Conservation (phyloP, 2,888 invertebrate genomes). For the Aethes cnicana region DNA sequence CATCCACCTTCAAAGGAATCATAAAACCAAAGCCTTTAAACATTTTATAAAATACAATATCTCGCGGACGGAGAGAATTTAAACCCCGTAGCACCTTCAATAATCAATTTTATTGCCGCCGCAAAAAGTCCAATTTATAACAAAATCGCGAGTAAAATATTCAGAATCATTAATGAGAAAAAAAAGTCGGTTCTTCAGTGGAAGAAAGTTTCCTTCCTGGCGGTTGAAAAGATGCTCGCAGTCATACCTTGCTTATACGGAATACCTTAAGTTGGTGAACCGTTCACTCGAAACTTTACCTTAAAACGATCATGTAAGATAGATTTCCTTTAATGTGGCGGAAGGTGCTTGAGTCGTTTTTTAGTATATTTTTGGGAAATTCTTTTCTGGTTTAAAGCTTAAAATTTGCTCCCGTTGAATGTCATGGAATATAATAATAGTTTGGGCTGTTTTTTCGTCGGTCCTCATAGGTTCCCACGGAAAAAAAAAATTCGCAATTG, state of each 20-base stretch:
- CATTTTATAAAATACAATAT: not conserved
- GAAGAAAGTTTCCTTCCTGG: constrained; percentile 52
- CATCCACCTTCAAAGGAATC: no score
- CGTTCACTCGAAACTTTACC: constrained; percentile 37
- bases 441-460: no score
- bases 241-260: constrained; percentile 30
- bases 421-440: constrained; percentile 57
- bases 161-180: constrained; percentile 56
- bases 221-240: constrained; percentile 58
- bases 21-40: not conserved
- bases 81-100: not conserved
- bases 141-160: constrained; percentile 42
- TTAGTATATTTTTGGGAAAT: constrained; percentile 41
- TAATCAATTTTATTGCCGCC: not conserved
- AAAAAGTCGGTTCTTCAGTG: constrained; percentile 45
- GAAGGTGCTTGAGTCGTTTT: constrained; percentile 34
- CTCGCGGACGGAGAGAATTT: constrained; percentile 1
- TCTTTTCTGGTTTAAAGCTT: constrained; percentile 57
- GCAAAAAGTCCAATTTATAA: constrained; percentile 8
- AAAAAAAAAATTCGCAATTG: no score
- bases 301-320: constrained; percentile 37
- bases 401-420: constrained; percentile 67
- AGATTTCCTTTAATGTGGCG: constrained; percentile 35
- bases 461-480: no score
- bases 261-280: constrained; percentile 33